Percentiles rank a stretch among this genome's conserved stretches.
phyloP scores from a whole-genome alignment of 2,113 vertebrate genomes.

The Aix galericulata region DNA sequence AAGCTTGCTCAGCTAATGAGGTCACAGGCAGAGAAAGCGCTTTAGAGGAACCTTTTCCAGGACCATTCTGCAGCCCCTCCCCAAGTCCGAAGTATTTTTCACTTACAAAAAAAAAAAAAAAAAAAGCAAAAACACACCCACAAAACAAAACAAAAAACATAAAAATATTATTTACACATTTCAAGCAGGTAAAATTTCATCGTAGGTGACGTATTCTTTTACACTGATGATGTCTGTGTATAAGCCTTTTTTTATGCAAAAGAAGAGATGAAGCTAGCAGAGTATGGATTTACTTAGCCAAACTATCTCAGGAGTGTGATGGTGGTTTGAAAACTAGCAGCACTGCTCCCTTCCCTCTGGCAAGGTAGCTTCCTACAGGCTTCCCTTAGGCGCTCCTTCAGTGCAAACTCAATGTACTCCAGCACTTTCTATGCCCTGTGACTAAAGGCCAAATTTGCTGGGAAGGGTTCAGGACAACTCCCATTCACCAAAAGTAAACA shows the following conservation, averaged over 20 bases:
- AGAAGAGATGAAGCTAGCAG: neutral
- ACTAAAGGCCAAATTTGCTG: neutral
- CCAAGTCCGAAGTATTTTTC: neutral
- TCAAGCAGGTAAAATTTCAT: neutral
- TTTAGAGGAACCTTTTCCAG: neutral
- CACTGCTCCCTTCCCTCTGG: neutral
- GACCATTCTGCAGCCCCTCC: neutral
- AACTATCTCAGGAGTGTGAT: rapidly evolving
- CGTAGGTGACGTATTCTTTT: neutral
- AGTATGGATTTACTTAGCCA: neutral
- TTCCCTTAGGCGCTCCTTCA: neutral
- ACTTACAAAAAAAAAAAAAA: neutral
- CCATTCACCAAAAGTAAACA: neutral
- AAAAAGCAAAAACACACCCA: no score
- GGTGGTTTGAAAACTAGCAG: neutral
- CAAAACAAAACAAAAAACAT: no score
- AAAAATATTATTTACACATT: neutral
- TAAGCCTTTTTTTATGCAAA: neutral
- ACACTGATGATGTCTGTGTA: neutral
- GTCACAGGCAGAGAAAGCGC: neutral
- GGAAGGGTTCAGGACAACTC: neutral
- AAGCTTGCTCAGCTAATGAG: conserved; percentile 37
- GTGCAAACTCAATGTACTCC: neutral
- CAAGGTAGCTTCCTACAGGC: neutral
- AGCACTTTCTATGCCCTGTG: neutral